These are phyloP conservation scores for Piprites chloris DNA, from an alignment of 2,113 vertebrate species.

Conservation along the genomic window DNA sequence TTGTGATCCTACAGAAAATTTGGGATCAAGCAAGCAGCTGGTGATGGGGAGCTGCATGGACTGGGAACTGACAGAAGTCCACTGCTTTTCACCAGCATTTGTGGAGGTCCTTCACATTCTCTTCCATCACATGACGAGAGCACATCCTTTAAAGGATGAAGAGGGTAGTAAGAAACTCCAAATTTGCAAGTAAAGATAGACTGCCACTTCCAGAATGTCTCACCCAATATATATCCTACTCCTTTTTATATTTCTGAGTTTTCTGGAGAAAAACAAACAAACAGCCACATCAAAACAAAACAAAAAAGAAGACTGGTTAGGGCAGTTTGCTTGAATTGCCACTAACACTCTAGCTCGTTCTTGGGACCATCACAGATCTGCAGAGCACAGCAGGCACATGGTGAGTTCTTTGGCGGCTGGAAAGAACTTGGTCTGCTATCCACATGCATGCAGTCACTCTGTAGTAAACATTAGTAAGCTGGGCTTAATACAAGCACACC, in stretches of 20 bases:
- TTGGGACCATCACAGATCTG: background rate
- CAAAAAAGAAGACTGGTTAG: background rate
- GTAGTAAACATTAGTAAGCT: background rate
- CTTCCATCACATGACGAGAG: background rate
- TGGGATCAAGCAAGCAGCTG: background rate
- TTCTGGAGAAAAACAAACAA: background rate
- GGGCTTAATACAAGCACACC: background rate
- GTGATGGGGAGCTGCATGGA: background rate
- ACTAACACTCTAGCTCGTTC: background rate
- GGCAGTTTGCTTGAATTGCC: background rate
- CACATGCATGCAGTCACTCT: background rate
- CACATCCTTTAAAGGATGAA: background rate
- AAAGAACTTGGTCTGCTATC: background rate
- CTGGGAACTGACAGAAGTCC: background rate
- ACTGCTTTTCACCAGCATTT: background rate
- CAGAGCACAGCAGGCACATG: rapidly evolving
- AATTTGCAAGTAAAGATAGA: background rate
- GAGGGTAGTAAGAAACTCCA: background rate
- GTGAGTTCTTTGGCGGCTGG: background rate
- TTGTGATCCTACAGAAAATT: background rate
- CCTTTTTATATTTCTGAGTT: background rate
- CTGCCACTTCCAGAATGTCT: background rate
- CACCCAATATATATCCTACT: background rate
- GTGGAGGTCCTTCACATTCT: background rate
- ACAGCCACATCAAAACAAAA: background rate